Evolutionary conservation across 2,797 vertebrate genomes (phyloP).

Genomic region (Serranus cabrilla): DNA sequence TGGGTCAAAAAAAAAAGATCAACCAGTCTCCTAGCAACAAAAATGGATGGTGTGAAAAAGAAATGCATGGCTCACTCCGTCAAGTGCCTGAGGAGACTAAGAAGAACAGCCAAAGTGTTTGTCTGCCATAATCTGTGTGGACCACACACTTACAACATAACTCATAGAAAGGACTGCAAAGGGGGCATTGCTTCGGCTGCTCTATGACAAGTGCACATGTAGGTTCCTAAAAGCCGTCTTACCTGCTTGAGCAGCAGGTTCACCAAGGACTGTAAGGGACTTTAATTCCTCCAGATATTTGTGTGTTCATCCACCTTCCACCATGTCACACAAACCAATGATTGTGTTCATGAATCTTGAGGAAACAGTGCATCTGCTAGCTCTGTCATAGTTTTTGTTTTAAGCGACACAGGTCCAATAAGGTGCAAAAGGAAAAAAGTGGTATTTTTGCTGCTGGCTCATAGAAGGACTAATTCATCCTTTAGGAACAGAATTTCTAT

Average conservation of each 20-base stretch:
- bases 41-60: constrained; percentile 66
- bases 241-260: not conserved
- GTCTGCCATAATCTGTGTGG: constrained; percentile 52
- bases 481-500: not conserved
- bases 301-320: not conserved
- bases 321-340: not conserved
- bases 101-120: constrained; percentile 66
- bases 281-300: constrained; percentile 11
- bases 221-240: not conserved
- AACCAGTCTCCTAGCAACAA: constrained; percentile 82
- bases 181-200: constrained; percentile 11
- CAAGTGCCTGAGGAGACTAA: constrained; percentile 64
- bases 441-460: not conserved
- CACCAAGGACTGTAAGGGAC: not conserved
- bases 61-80: constrained; percentile 69
- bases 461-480: not conserved
- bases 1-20: constrained; percentile 60
- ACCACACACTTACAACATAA: constrained; percentile 57
- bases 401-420: not conserved
- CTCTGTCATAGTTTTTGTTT: not conserved
- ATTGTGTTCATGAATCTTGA: not conserved
- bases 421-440: not conserved
- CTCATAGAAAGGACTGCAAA: constrained; percentile 17
- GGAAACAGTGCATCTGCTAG: not conserved
- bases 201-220: constrained; percentile 7